Evolutionary conservation across 2,888 invertebrate species (phyloP).

Genomic region (Limnephilus lunatus): DNA sequence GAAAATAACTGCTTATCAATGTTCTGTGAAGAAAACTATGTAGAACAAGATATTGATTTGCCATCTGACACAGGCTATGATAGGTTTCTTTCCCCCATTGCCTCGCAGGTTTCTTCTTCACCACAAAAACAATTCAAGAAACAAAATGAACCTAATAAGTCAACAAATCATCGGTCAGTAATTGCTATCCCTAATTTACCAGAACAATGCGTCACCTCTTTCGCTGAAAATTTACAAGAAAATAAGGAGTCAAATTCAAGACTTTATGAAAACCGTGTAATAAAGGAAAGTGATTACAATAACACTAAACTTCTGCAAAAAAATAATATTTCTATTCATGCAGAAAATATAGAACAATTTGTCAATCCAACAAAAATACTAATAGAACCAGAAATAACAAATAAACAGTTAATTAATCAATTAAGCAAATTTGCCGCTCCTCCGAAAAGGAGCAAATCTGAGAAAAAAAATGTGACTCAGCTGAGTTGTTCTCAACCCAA

Average conservation of each 20-base stretch:
- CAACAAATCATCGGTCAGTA: neutral
- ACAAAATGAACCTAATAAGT: neutral
- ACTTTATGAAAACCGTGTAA: neutral
- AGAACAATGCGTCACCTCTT: neutral
- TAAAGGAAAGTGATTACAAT: neutral
- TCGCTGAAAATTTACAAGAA: neutral
- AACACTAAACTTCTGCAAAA: neutral
- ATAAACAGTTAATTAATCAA: neutral
- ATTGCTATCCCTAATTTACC: neutral
- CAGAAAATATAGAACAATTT: neutral
- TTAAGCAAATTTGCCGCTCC: constrained; percentile 32
- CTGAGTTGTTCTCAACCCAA: neutral
- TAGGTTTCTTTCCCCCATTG: neutral
- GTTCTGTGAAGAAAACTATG: constrained; percentile 2
- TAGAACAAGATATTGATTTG: neutral
- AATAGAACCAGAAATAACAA: neutral
- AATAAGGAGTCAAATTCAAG: neutral
- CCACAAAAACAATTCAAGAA: neutral
- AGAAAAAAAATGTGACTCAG: neutral
- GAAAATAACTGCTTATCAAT: constrained; percentile 5
- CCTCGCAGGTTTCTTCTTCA: constrained; percentile 19
- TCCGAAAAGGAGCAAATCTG: constrained; percentile 18
- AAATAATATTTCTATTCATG: neutral
- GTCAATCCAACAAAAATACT: neutral
- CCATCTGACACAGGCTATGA: neutral